phyloP scores from a whole-genome alignment of 1,140 invertebrate species.

The Manduca sexta region DNA sequence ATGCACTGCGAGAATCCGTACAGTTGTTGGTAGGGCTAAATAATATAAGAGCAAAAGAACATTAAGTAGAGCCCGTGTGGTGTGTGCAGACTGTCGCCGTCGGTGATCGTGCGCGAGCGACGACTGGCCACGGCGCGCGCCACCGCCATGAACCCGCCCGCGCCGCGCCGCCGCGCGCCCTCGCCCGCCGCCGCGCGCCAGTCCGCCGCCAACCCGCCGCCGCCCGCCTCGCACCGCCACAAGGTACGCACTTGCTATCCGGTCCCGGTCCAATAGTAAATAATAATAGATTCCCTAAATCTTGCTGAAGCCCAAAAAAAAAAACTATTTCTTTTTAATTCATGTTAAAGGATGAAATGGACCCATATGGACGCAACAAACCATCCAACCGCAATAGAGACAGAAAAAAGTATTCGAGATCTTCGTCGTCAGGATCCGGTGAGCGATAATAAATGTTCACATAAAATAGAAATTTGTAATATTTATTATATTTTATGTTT shows the following conservation, averaged over 20 bases:
- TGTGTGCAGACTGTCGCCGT: conserved; percentile 68
- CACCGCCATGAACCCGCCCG: conserved; percentile 80
- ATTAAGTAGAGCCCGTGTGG: background rate
- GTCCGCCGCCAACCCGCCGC: conserved; percentile 70
- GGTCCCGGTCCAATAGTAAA: too few species aligned
- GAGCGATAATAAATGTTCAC: background rate
- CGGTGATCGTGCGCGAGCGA: conserved; percentile 75
- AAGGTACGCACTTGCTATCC: conserved; percentile 42
- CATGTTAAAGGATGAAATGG: conserved; percentile 53
- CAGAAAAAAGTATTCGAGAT: conserved; percentile 67
- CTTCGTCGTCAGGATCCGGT: conserved; percentile 74
- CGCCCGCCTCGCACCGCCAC: conserved; percentile 47
- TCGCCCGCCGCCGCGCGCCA: conserved; percentile 69
- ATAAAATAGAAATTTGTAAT: too few species aligned
- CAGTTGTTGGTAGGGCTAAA: too few species aligned
- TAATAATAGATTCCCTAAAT: too few species aligned
- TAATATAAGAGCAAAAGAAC: too few species aligned
- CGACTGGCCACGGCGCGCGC: conserved; percentile 75
- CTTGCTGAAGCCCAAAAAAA: too few species aligned
- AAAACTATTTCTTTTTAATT: too few species aligned
- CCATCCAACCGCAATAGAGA: conserved; percentile 46
- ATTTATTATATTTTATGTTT: too few species aligned
- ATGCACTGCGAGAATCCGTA: too few species aligned
- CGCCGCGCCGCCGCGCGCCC: conserved; percentile 71
- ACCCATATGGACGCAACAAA: conserved; percentile 63